phyloP scores from a whole-genome alignment of 2,888 invertebrate species.

The Capitulum mitella region DNA sequence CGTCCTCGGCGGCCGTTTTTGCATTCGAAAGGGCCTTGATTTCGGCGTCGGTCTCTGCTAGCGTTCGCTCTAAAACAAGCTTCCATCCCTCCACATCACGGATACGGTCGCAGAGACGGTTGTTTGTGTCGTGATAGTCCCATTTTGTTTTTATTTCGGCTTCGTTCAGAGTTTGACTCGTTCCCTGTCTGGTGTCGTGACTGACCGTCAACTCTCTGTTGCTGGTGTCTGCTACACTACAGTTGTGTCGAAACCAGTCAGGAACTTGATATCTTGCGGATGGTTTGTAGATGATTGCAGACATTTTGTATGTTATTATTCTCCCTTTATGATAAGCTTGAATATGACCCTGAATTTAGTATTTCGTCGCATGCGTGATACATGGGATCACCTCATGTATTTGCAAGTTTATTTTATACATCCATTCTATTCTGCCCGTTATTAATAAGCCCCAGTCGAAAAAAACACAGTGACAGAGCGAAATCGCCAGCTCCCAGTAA shows the following conservation, averaged over 20 bases:
- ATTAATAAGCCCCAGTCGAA: too few species aligned
- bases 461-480: too few species aligned
- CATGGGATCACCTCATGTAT: neutral
- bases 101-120: neutral
- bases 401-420: neutral
- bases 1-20: slow-evolving; percentile 12
- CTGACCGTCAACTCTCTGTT: neutral
- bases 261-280: slow-evolving; percentile 18
- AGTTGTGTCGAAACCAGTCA: slow-evolving; percentile 14
- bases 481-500: too few species aligned
- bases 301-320: too few species aligned
- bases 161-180: neutral
- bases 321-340: neutral
- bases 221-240: neutral
- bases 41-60: neutral
- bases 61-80: neutral
- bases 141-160: slow-evolving; percentile 3
- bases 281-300: neutral
- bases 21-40: neutral
- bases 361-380: neutral
- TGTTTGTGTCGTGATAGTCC: slow-evolving; percentile 16
- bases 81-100: slow-evolving; percentile 8
- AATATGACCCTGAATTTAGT: too few species aligned
- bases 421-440: too few species aligned
- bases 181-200: slow-evolving; percentile 15